Evolutionary conservation across 2,797 vertebrate species (phyloP).

Genomic region (Varecia variegata): DNA sequence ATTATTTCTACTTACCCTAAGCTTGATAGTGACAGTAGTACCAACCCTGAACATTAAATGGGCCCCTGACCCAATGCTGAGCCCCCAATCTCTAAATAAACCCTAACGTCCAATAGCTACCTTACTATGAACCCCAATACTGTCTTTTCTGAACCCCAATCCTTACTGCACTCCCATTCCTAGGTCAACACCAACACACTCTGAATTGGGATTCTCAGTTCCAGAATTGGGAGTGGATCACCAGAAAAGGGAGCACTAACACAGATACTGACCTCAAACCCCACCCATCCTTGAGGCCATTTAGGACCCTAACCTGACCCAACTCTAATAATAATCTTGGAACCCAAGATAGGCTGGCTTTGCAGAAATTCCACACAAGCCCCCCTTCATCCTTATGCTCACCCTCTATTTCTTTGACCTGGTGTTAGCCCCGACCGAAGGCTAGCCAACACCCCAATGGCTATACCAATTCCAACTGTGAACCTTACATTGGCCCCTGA

Average conservation of each 20-base stretch:
- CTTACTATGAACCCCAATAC: background rate
- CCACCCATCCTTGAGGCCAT: background rate
- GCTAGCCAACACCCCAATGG: background rate
- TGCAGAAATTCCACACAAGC: background rate
- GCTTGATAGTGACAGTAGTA: background rate
- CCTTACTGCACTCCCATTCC: background rate
- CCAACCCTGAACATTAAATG: background rate
- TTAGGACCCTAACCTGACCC: background rate
- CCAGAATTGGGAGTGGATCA: background rate
- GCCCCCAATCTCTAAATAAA: background rate
- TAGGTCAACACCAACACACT: background rate
- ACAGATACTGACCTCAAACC: background rate
- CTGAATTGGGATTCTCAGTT: background rate
- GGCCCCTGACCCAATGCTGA: background rate
- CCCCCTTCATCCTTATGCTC: background rate
- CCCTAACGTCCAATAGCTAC: background rate
- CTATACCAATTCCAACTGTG: background rate
- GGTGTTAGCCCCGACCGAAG: background rate
- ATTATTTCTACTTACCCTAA: background rate
- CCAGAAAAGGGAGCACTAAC: background rate
- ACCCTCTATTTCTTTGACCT: background rate
- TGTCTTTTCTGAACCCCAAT: background rate
- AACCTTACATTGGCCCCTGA: background rate
- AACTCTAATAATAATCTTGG: conserved; percentile 5
- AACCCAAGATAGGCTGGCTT: background rate